phyloP scores from a whole-genome alignment of 1,140 invertebrate species.

The Ephestia elutella region DNA sequence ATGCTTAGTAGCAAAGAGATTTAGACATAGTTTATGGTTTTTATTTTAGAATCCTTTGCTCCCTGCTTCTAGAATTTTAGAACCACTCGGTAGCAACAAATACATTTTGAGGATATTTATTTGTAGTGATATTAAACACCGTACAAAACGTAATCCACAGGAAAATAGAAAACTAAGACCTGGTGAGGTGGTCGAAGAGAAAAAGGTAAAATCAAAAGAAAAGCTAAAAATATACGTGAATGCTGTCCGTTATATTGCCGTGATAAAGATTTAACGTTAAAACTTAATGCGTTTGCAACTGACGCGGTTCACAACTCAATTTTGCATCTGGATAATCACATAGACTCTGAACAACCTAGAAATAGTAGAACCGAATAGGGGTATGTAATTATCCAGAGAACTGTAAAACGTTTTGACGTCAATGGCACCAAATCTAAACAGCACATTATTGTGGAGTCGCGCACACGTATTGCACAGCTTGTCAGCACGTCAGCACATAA shows the following conservation, averaged over 20 bases:
- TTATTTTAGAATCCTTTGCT: conserved; percentile 51
- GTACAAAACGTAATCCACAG: conserved; percentile 73
- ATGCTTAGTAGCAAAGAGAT: conserved; percentile 45
- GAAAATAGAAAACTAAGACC: conserved; percentile 88
- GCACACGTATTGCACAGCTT: conserved; percentile 69
- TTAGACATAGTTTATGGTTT: conserved; percentile 36
- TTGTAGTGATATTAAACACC: conserved; percentile 57
- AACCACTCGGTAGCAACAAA: conserved; percentile 28
- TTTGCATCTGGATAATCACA: conserved; percentile 53
- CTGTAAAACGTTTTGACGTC: conserved; percentile 49
- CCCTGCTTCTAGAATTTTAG: conserved; percentile 55
- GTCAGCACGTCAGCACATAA: conserved; percentile 64
- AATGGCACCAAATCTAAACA: conserved; percentile 56
- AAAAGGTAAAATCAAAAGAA: conserved; percentile 94
- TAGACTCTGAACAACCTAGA: conserved; percentile 17
- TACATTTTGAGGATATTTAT: conserved; percentile 29
- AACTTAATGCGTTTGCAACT: conserved; percentile 60
- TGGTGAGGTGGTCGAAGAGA: conserved; percentile 92
- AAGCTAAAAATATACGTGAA: conserved; percentile 63
- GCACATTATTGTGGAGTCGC: conserved; percentile 64
- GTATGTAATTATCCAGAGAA: conserved; percentile 49
- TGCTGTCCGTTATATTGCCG: conserved; percentile 67
- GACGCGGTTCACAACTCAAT: conserved; percentile 51
- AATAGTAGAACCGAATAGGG: conserved; percentile 5
- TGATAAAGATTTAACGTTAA: conserved; percentile 62